Conservation (phyloP, 2,888 invertebrate genomes). For the Diploptera punctata region DNA sequence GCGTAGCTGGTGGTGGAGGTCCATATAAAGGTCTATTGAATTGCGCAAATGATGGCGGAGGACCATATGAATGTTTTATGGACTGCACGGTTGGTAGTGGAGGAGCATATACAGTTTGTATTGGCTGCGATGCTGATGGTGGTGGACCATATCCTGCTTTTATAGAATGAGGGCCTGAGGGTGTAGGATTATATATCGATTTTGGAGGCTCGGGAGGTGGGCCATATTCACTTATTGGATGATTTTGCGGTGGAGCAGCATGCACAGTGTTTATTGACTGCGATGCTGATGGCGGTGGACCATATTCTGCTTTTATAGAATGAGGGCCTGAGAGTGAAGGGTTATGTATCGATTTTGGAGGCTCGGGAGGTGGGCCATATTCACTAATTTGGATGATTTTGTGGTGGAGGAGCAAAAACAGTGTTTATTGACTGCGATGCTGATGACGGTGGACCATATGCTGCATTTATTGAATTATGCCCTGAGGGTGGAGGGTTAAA, state of each 20-base stretch:
- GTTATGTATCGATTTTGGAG: constrained; percentile 48
- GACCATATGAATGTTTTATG: too few species aligned
- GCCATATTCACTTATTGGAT: constrained; percentile 46
- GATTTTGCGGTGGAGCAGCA: not conserved
- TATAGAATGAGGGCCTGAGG: not conserved
- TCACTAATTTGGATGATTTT: constrained; percentile 42
- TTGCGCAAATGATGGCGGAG: not conserved
- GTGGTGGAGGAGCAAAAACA: not conserved
- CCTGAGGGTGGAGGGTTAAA: too few species aligned
- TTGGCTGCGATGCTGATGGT: too few species aligned
- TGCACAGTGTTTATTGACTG: too few species aligned
- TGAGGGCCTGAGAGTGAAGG: constrained; percentile 22
- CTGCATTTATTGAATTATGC: too few species aligned
- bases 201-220: constrained; percentile 42
- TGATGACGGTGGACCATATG: too few species aligned
- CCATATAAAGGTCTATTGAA: not conserved
- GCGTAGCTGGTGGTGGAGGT: not conserved
- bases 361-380: constrained; percentile 46
- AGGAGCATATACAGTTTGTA: not conserved
- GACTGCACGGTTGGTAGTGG: too few species aligned
- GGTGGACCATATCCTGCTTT: constrained; percentile 49
- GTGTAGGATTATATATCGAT: too few species aligned
- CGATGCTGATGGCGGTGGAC: not conserved
- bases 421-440: too few species aligned
- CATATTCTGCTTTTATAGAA: too few species aligned